Evolutionary conservation across 1,140 invertebrate species (phyloP), one percentile per base, ranked within the genome.

Genomic region (Campoletis sonorensis): DNA sequence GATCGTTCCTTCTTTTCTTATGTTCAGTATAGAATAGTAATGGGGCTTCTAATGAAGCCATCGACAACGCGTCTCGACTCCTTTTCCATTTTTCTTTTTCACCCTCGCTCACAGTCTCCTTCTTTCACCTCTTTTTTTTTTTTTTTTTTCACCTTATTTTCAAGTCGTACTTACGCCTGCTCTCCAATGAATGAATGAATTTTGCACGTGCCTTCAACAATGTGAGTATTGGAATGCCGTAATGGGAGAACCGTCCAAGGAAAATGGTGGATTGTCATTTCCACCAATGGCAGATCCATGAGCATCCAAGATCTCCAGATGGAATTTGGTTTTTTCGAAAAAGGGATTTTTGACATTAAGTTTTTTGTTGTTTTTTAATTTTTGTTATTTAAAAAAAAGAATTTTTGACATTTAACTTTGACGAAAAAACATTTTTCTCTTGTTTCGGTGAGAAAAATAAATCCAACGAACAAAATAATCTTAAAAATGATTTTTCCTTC

Each of bases 211-310:
- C 85, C 82, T 84, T 45, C 81, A 54, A 78, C 81, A 86, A 85
- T 85, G 81, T 33, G 30, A 84, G 84, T 86, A 85, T 85, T 85
- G 85, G 84, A 86, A 87, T 86, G 83, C 80, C 85, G 79, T 86
- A 86, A 87, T 85, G 83, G 84, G 83, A 85, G 79, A 30, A 5
- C 79, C 82, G 80, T 73, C 81, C 67, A 33, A 68, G 75, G 79
- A 82, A 82, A 83, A 81, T 83, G 79, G 37, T 37, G 54, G 67
- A 11, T 33, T 51, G 71, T 75, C 81, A 49, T 33, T 67, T 81
- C 67, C 79, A 83, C 49, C 79, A 49, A 40, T 21, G 58, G 79
- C 78, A n/a, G 23, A 11, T 30, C 11, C 11, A 26, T 58, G 21
- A 58, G 21, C 40, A 33, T 2, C 30, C 30, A 10, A 45, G 40